Conservation (phyloP, 2,797 vertebrate species). For the Manis crassicaudata region DNA sequence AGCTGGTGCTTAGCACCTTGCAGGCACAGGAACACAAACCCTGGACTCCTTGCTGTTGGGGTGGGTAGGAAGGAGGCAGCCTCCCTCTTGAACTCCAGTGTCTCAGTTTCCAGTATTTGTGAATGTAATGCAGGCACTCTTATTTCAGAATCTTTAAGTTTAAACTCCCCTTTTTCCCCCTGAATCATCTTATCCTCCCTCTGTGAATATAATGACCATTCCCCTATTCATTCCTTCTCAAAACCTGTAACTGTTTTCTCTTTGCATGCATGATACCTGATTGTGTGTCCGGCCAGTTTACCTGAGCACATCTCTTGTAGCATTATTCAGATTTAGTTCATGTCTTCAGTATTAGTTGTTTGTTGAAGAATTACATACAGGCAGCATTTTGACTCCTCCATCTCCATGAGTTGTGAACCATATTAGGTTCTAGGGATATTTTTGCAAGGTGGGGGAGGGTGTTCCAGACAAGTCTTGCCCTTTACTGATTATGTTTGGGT, state of each 20-base stretch:
- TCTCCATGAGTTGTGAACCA: neutral
- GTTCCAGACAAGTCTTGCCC: neutral
- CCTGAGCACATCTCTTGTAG: neutral
- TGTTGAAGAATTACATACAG: neutral
- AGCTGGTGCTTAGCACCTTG: neutral
- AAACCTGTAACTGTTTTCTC: neutral
- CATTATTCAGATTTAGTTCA: neutral
- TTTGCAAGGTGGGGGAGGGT: fast-evolving
- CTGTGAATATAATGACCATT: neutral
- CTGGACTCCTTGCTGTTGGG: too few species aligned
- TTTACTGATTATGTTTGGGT: neutral
- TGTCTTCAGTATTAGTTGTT: neutral
- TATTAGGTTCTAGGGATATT: neutral
- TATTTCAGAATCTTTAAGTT: neutral
- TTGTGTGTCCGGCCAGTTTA: neutral
- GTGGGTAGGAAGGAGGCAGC: neutral
- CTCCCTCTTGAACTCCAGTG: neutral
- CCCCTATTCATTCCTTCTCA: neutral
- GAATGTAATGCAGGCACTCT: neutral
- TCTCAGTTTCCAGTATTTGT: neutral
- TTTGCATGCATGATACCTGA: neutral
- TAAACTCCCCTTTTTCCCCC: neutral
- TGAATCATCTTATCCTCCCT: neutral
- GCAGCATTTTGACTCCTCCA: neutral
- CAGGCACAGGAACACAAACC: neutral